A percentile compares a stretch with the other conserved stretches of the same genome.
Conservation (phyloP, 1,140 invertebrate species). For the Meloidogyne exigua region DNA sequence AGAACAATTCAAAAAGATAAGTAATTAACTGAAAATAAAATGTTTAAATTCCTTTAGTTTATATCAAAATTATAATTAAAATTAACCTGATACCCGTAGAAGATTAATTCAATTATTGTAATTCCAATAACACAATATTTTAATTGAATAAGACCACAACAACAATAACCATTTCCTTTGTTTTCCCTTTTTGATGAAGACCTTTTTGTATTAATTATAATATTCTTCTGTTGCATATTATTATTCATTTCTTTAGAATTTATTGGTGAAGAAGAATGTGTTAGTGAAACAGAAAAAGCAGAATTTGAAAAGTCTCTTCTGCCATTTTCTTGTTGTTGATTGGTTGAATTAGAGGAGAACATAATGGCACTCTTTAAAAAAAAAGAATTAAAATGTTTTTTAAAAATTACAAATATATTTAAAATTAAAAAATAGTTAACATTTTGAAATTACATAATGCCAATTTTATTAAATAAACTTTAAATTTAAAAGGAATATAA, state of each 20-base stretch:
- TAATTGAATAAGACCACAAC: neutral
- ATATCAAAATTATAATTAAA: neutral
- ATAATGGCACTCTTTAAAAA: conserved; percentile 2
- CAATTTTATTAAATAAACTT: too few species aligned
- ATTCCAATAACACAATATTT: conserved; percentile 1
- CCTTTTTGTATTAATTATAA: neutral
- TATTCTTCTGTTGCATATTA: neutral
- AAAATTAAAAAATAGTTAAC: too few species aligned
- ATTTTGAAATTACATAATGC: too few species aligned
- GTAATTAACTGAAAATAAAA: neutral
- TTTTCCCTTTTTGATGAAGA: neutral
- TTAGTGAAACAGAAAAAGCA: neutral
- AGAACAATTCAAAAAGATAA: conserved; percentile 1
- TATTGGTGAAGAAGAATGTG: neutral
- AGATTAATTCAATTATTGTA: neutral
- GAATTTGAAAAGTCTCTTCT: neutral
- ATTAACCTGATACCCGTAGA: conserved; percentile 4
- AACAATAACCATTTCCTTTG: neutral
- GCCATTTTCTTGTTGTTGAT: neutral
- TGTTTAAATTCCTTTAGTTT: too few species aligned
- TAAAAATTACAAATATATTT: too few species aligned
- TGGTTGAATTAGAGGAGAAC: neutral
- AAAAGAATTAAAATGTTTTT: too few species aligned
- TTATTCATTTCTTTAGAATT: neutral
- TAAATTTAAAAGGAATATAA: too few species aligned